Evolutionary conservation across 2,888 invertebrate genomes (phyloP).

Genomic region (Andrena trimmerana): DNA sequence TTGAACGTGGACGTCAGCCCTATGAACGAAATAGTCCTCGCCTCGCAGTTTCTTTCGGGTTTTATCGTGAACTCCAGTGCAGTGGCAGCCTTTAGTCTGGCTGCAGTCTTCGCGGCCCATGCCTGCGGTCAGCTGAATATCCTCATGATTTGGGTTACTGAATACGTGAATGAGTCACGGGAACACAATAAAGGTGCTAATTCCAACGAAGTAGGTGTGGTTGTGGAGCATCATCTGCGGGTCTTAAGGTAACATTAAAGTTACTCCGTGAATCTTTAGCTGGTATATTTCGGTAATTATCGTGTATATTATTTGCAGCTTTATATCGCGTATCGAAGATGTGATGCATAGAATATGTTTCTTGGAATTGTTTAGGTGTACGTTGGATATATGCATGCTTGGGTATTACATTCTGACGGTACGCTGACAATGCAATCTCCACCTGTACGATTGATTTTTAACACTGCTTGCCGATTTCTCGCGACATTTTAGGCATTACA

Average conservation of each 20-base stretch:
- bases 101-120: conserved; percentile 68
- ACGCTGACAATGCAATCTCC: conserved; percentile 21
- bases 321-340: conserved; percentile 73
- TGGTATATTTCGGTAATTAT: neutral
- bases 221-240: conserved; percentile 67
- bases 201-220: conserved; percentile 19
- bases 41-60: conserved; percentile 55
- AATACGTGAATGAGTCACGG: conserved; percentile 42
- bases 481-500: too few relatives aligned
- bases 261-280: neutral
- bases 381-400: conserved; percentile 67
- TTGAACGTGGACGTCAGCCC: conserved; percentile 59
- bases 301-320: conserved; percentile 48
- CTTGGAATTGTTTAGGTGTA: conserved; percentile 79
- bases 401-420: conserved; percentile 61
- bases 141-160: conserved; percentile 55
- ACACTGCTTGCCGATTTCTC: too few relatives aligned
- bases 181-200: neutral
- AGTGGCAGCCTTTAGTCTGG: conserved; percentile 58
- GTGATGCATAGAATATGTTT: conserved; percentile 76
- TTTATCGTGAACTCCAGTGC: conserved; percentile 61
- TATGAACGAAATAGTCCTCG: conserved; percentile 63
- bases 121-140: conserved; percentile 71
- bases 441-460: too few relatives aligned
- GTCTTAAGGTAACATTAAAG: conserved; percentile 45